These are phyloP conservation scores for Trogon surrucura DNA, from an alignment of 2,113 vertebrate genomes.

Conservation along the genomic window DNA sequence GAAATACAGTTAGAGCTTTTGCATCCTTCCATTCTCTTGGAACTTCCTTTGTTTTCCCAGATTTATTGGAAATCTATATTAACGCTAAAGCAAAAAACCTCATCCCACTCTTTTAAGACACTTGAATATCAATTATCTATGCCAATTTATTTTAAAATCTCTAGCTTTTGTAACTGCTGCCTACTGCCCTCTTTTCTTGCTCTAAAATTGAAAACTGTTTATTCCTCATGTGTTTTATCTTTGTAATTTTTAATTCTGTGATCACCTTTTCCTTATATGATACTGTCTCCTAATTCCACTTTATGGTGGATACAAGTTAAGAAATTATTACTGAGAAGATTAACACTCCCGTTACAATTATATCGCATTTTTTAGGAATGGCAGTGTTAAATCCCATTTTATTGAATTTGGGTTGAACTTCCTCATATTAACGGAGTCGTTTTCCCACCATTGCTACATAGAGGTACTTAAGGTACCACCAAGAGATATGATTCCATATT, in stretches of 20 bases:
- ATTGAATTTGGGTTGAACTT: background rate
- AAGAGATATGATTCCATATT: background rate
- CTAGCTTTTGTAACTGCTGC: background rate
- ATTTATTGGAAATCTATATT: constrained; percentile 49
- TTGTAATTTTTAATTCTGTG: background rate
- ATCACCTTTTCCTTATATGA: background rate
- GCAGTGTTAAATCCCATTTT: background rate
- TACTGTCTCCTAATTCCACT: background rate
- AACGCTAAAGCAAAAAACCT: background rate
- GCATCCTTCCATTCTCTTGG: constrained; percentile 27
- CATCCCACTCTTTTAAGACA: background rate
- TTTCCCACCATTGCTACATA: background rate
- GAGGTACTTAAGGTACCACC: background rate
- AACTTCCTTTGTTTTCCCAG: constrained; percentile 33
- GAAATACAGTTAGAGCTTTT: constrained; percentile 12
- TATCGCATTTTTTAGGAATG: background rate
- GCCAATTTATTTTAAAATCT: constrained; percentile 25
- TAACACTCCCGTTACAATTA: background rate
- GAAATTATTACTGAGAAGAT: background rate
- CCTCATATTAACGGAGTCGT: background rate
- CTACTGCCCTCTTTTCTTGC: background rate
- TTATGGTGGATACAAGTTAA: background rate
- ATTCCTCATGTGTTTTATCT: background rate
- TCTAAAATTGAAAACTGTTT: background rate
- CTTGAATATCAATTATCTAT: background rate